Evolutionary conservation across 2,113 vertebrate species (phyloP).

Genomic region (Trogon melanurus): DNA sequence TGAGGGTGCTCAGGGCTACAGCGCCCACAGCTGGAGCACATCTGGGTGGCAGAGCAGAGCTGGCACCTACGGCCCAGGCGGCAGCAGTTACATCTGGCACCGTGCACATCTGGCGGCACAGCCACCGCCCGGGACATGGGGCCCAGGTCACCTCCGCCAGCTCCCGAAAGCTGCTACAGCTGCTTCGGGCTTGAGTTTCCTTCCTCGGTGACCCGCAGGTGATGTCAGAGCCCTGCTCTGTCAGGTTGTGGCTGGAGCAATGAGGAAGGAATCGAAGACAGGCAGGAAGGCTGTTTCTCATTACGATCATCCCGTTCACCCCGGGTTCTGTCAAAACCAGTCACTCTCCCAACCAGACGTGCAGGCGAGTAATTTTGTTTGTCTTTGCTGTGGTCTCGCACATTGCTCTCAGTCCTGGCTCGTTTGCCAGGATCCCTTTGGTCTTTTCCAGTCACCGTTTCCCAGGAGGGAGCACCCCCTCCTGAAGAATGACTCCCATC

Average conservation of each 20-base stretch:
- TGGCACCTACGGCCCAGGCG: accelerated
- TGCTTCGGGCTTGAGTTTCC: accelerated
- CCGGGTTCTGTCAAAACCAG: neutral
- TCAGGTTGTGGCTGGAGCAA: accelerated
- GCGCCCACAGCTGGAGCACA: neutral
- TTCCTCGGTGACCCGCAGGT: accelerated
- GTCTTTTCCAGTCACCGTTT: neutral
- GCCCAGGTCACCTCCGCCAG: neutral
- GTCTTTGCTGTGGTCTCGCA: accelerated
- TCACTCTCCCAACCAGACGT: neutral
- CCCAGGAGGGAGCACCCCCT: conserved; percentile 13
- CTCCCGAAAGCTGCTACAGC: neutral
- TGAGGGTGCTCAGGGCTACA: accelerated
- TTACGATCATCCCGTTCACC: neutral
- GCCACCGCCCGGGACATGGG: accelerated
- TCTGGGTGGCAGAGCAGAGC: neutral
- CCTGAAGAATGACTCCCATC: neutral
- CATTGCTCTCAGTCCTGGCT: accelerated
- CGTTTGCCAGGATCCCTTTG: neutral
- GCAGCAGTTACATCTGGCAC: neutral
- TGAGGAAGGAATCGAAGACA: neutral
- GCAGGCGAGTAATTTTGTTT: neutral
- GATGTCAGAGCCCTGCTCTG: neutral
- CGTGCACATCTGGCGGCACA: neutral
- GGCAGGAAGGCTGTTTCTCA: neutral